Evolutionary conservation across 2,888 invertebrate species (phyloP).

Genomic region (Xanthorhoe spadicearia): DNA sequence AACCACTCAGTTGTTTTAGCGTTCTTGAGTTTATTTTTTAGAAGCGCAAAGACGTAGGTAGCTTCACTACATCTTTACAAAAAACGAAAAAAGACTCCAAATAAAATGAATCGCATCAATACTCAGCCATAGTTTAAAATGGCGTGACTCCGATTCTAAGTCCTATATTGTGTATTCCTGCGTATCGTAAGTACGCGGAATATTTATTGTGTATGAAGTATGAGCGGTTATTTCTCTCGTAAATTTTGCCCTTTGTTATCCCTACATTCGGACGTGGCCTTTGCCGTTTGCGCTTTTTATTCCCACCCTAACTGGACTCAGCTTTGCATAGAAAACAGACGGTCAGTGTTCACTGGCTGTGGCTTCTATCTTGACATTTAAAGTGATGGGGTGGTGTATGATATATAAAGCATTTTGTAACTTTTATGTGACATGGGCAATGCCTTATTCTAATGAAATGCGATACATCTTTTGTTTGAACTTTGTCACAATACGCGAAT

Average conservation of each 20-base stretch:
- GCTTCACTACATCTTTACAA: no score
- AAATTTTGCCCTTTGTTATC: constrained; percentile 57
- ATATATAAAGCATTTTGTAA: not conserved
- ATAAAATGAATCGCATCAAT: not conserved
- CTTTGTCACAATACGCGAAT: no score
- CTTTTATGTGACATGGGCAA: no score
- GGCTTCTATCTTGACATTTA: no score
- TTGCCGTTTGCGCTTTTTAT: constrained; percentile 57
- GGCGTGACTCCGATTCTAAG: not conserved
- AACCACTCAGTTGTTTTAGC: no score
- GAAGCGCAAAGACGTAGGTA: no score
- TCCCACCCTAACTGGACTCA: constrained; percentile 39
- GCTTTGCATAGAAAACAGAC: constrained; percentile 7
- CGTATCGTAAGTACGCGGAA: constrained; percentile 18
- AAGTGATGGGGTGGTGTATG: no score
- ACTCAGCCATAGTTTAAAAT: not conserved
- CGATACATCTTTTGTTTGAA: no score
- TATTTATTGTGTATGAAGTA: constrained; percentile 57
- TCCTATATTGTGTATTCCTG: not conserved
- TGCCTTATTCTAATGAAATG: no score
- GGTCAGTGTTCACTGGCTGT: no score
- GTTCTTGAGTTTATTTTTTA: no score
- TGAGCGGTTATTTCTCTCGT: constrained; percentile 50
- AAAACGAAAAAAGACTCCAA: not conserved
- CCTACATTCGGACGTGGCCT: constrained; percentile 56